Conservation (phyloP, 2,797 vertebrate species). For the Capromys pilorides region DNA sequence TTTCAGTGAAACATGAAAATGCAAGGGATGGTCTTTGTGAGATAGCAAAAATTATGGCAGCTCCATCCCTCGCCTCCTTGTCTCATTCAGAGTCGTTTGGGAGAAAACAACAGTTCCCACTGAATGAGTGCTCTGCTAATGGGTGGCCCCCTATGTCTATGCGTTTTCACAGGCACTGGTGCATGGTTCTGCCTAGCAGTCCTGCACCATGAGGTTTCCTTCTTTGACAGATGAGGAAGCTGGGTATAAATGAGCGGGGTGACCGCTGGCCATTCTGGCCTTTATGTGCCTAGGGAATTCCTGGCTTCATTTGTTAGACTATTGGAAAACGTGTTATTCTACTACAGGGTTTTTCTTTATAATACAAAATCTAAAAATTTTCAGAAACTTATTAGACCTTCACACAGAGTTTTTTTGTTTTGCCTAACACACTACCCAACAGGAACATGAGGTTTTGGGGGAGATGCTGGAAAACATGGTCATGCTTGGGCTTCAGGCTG, state of each 20-base stretch:
- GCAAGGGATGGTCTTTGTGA: neutral
- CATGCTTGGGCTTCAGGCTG: neutral
- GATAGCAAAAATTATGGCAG: slow-evolving; percentile 3
- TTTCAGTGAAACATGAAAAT: slow-evolving; percentile 39
- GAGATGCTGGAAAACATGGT: neutral
- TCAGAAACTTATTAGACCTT: slow-evolving; percentile 39
- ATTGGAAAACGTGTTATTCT: slow-evolving; percentile 27
- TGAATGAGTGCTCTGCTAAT: neutral
- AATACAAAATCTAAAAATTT: slow-evolving; percentile 35
- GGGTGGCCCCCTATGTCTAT: neutral
- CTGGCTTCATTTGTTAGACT: neutral
- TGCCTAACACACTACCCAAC: neutral
- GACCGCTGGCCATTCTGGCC: neutral
- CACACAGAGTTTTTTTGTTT: neutral
- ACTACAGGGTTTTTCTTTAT: slow-evolving; percentile 42
- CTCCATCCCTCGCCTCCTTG: neutral
- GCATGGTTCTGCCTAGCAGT: neutral
- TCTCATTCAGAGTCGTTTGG: neutral
- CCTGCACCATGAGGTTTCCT: neutral
- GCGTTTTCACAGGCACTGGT: too few relatives aligned
- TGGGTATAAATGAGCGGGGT: neutral
- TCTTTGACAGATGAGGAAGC: neutral
- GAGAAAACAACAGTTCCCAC: neutral
- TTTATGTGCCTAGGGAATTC: neutral
- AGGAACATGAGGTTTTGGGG: neutral